These are phyloP conservation scores for Bolborhynchus lineola DNA, from an alignment of 2,113 vertebrate genomes.

Conservation along the genomic window DNA sequence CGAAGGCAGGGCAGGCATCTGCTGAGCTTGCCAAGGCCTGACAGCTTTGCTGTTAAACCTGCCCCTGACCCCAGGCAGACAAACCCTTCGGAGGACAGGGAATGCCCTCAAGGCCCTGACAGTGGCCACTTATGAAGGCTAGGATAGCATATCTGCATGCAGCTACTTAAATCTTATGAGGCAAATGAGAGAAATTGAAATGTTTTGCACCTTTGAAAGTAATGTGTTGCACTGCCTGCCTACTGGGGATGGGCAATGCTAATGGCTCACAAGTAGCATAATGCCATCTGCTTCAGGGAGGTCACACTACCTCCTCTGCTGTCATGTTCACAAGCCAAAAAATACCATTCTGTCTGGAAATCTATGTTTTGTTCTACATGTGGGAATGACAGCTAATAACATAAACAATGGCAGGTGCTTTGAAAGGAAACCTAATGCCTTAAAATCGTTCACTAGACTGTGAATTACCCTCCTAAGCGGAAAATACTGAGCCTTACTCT, in stretches of 20 bases:
- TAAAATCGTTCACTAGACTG: background rate
- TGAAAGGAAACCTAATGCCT: background rate
- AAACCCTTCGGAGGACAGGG: background rate
- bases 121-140: background rate
- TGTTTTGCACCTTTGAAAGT: background rate
- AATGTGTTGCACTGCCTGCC: rapidly evolving
- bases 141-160: background rate
- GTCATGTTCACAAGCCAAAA: background rate
- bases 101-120: background rate
- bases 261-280: background rate
- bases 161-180: background rate
- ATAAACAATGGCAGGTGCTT: background rate
- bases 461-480: background rate
- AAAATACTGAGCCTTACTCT: background rate
- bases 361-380: background rate
- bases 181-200: background rate
- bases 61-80: background rate
- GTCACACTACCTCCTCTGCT: background rate
- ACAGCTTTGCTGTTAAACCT: background rate
- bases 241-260: rapidly evolving
- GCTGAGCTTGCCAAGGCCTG: background rate
- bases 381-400: background rate
- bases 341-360: background rate
- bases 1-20: background rate
- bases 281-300: background rate